Conservation (phyloP, 2,888 invertebrate genomes). For the Entomobrya proxima region DNA sequence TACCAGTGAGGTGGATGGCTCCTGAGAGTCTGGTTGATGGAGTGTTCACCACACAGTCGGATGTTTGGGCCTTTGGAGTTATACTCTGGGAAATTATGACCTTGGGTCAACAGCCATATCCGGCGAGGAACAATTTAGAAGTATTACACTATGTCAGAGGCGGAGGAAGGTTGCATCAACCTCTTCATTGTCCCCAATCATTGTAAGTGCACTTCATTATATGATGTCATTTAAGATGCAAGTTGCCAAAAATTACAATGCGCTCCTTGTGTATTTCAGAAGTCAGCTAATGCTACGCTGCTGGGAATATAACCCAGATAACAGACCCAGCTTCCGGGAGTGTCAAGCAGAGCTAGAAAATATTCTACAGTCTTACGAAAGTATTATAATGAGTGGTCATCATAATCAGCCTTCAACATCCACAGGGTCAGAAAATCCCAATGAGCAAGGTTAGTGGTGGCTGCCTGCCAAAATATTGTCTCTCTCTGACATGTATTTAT, state of each 20-base stretch:
- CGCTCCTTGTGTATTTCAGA: constrained; percentile 79
- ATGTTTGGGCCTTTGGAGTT: constrained; percentile 95
- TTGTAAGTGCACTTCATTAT: constrained; percentile 80
- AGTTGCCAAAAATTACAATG: constrained; percentile 3
- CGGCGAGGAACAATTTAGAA: constrained; percentile 93
- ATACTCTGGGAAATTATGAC: constrained; percentile 98
- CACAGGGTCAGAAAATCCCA: neutral
- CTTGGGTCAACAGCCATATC: constrained; percentile 97
- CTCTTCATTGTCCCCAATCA: constrained; percentile 76
- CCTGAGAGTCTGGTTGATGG: constrained; percentile 97
- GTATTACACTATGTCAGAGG: constrained; percentile 89
- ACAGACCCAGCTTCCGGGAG: constrained; percentile 90
- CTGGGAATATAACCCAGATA: constrained; percentile 90
- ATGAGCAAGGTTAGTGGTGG: neutral
- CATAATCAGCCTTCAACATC: neutral
- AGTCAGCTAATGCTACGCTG: constrained; percentile 91
- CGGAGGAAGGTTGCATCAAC: constrained; percentile 69
- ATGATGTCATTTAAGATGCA: neutral
- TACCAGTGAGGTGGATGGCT: constrained; percentile 96
- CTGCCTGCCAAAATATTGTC: neutral
- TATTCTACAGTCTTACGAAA: constrained; percentile 64
- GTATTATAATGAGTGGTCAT: neutral
- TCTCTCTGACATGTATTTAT: neutral
- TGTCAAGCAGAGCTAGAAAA: constrained; percentile 83
- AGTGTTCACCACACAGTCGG: constrained; percentile 96